Conservation (phyloP, 2,888 invertebrate genomes). For the Actias luna region DNA sequence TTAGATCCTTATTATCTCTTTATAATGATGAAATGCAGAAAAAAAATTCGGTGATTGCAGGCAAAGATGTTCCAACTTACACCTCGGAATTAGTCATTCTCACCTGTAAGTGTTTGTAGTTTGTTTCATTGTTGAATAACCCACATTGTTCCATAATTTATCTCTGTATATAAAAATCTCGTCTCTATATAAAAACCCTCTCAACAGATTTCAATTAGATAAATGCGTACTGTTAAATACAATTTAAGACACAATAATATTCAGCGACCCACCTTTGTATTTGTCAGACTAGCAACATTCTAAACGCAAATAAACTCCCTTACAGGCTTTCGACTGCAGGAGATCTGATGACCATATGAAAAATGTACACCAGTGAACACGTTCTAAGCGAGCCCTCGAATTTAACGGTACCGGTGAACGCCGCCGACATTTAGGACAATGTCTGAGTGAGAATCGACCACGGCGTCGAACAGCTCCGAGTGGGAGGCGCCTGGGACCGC, state of each 20-base stretch:
- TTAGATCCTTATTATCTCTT: too few relatives aligned
- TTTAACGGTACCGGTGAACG: slow-evolving; percentile 52
- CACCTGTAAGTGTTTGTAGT: too few relatives aligned
- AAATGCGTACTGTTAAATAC: too few relatives aligned
- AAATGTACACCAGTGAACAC: slow-evolving; percentile 52
- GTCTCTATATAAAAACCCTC: too few relatives aligned
- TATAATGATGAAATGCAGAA: too few relatives aligned
- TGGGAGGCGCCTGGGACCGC: slow-evolving; percentile 73
- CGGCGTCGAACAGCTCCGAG: slow-evolving; percentile 70
- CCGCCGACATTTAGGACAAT: slow-evolving; percentile 59
- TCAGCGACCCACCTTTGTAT: neutral
- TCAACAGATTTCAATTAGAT: too few relatives aligned
- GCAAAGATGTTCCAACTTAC: too few relatives aligned
- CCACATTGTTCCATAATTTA: neutral
- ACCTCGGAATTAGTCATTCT: too few relatives aligned
- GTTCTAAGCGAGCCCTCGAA: slow-evolving; percentile 40
- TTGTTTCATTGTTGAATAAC: too few relatives aligned
- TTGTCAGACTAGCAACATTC: neutral
- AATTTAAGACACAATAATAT: too few relatives aligned
- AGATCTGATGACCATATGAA: slow-evolving; percentile 32
- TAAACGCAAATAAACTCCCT: slow-evolving; percentile 33
- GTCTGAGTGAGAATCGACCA: slow-evolving; percentile 64
- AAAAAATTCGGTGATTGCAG: too few relatives aligned
- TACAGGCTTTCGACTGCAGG: slow-evolving; percentile 43
- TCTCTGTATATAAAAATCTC: too few relatives aligned